These are phyloP conservation scores for Marmota flaviventris DNA, from an alignment of 2,113 vertebrate genomes.

Conservation along the genomic window DNA sequence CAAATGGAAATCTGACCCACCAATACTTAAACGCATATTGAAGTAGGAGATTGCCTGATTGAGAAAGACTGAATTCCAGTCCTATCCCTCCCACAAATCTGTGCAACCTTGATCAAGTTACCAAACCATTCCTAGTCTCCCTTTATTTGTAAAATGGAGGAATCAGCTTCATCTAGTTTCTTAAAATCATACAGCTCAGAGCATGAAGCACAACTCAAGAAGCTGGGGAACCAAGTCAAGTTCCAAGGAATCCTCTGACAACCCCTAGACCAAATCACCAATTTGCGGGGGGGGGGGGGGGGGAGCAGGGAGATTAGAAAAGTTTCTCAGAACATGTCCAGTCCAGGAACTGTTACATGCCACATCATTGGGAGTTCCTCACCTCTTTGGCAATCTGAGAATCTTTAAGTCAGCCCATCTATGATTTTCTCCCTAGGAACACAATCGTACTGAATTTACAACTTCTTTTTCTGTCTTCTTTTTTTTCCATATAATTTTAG, in stretches of 20 bases:
- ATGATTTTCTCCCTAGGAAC: neutral
- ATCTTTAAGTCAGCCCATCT: neutral
- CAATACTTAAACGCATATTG: rapidly evolving
- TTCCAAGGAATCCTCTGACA: neutral
- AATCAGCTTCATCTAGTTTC: neutral
- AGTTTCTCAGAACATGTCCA: neutral
- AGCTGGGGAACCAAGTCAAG: neutral
- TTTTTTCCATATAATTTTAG: slow-evolving; percentile 33
- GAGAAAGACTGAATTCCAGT: neutral
- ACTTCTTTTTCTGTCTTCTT: neutral
- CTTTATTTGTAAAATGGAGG: neutral
- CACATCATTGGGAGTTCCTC: neutral
- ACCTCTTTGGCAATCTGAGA: neutral
- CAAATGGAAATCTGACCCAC: neutral
- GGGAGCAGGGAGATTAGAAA: no score
- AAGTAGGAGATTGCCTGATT: neutral
- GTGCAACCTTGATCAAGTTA: neutral
- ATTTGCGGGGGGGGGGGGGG: neutral
- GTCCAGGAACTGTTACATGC: neutral
- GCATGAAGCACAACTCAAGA: neutral
- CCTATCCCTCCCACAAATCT: neutral
- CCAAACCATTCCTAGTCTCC: neutral
- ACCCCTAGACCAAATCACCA: neutral
- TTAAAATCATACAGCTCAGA: neutral
- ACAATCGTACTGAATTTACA: neutral